Conservation (phyloP, 37 sponge, comb jelly and placozoan genomes). For the Corticium candelabrum region DNA sequence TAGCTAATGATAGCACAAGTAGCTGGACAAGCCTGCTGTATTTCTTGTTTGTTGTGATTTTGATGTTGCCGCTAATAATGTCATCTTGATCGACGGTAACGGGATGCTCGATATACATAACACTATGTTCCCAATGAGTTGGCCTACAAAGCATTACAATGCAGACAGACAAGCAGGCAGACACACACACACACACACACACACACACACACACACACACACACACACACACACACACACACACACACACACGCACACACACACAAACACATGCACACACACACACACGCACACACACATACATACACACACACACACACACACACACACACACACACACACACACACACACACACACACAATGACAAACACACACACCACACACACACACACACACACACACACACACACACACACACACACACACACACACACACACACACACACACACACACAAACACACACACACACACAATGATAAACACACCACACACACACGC, state of each 20-base stretch:
- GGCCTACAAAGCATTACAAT: not conserved
- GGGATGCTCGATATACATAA: not conserved
- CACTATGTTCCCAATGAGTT: not conserved
- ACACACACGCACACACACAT: constrained; percentile 3
- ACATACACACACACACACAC: not conserved
- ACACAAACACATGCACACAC: constrained; percentile 19
- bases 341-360: too few relatives aligned
- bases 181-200: not conserved
- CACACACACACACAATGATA: too few relatives aligned
- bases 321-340: constrained; percentile 17
- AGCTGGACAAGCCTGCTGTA: not conserved
- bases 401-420: constrained; percentile 5
- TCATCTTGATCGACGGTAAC: not conserved
- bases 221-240: constrained; percentile 2
- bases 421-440: constrained; percentile 5
- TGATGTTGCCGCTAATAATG: not conserved
- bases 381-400: too few relatives aligned
- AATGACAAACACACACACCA: too few relatives aligned
- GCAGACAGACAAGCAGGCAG: too few relatives aligned
- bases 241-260: too few relatives aligned
- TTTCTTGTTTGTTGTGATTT: not conserved
- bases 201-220: not conserved
- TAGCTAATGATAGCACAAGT: too few relatives aligned
- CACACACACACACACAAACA: too few relatives aligned
- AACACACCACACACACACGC: not conserved